Conservation (phyloP, 2,888 invertebrate genomes). For the Spicauda simplicius region DNA sequence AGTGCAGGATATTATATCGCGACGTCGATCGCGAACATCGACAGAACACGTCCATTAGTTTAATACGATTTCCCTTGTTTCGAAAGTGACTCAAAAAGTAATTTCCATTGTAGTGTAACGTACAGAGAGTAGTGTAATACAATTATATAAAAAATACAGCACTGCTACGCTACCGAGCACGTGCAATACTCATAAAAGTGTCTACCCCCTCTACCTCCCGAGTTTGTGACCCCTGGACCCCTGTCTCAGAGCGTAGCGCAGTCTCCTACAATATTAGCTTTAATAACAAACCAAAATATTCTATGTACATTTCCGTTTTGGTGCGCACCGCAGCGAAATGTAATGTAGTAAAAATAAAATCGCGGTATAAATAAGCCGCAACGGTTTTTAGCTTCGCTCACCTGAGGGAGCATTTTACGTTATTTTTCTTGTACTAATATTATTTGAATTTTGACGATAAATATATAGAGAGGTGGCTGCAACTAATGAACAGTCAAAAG, state of each 20-base stretch:
- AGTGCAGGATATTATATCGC: not conserved
- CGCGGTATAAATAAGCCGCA: conserved; percentile 19
- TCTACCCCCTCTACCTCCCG: conserved; percentile 47
- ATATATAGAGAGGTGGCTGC: no score
- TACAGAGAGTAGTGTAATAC: conserved; percentile 52
- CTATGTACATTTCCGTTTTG: conserved; percentile 33
- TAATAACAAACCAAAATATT: conserved; percentile 37
- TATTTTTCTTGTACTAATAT: not conserved
- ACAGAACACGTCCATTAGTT: conserved; percentile 9
- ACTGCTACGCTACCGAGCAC: conserved; percentile 57
- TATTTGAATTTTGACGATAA: no score
- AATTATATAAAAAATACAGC: conserved; percentile 66
- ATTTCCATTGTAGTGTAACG: conserved; percentile 45
- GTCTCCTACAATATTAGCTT: conserved; percentile 36
- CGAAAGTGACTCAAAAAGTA: conserved; percentile 28
- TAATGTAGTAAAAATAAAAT: conserved; percentile 34
- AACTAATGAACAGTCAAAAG: no score
- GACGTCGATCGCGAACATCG: not conserved
- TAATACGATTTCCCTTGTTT: conserved; percentile 18
- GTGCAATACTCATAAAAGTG: conserved; percentile 68
- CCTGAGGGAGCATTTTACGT: conserved; percentile 18
- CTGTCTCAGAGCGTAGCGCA: conserved; percentile 32
- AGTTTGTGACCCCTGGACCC: conserved; percentile 39
- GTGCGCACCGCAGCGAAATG: conserved; percentile 25
- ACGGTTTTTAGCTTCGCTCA: not conserved